phyloP scores from a whole-genome alignment of 1,140 invertebrate species.

The Bombyx mori region ASM3026992v2 NC_085129.1:212001-212500 shows the following conservation, averaged over 20 bases:
- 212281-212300: not conserved
- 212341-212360: too few species aligned
- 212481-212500: too few species aligned
- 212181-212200: not conserved
- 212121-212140: not conserved
- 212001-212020: slow-evolving; percentile 74
- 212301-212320: too few species aligned
- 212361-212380: too few species aligned
- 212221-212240: slow-evolving; percentile 6
- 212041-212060: not conserved
- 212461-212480: too few species aligned
- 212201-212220: slow-evolving; percentile 6
- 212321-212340: too few species aligned
- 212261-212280: not conserved
- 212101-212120: not conserved
- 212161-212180: slow-evolving; percentile 19
- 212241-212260: not conserved
- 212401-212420: too few species aligned
- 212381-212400: too few species aligned
- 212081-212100: not conserved
- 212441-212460: too few species aligned
- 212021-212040: slow-evolving; percentile 37
- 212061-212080: not conserved
- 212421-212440: too few species aligned
- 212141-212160: slow-evolving; percentile 17